Conservation (phyloP, 2,888 invertebrate genomes). For the Amphiduros pacificus region DNA sequence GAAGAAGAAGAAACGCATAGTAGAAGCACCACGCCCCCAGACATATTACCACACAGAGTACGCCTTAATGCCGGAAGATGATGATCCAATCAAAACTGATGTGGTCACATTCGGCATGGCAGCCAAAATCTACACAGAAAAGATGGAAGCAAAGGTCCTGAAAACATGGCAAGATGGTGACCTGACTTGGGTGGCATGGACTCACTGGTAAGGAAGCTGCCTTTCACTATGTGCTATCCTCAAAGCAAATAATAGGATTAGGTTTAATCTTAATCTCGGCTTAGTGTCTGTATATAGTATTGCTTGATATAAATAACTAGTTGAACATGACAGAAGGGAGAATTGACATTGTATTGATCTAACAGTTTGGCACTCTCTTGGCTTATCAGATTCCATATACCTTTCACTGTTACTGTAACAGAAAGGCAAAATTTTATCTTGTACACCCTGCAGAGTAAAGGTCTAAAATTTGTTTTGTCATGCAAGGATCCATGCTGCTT, state of each 20-base stretch:
- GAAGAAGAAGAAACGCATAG: conserved; percentile 46
- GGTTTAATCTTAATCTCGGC: neutral
- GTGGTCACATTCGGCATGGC: conserved; percentile 54
- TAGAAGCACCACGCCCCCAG: conserved; percentile 53
- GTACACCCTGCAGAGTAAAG: no score
- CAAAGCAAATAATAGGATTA: neutral
- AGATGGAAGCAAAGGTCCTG: conserved; percentile 50
- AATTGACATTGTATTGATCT: no score
- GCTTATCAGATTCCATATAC: no score
- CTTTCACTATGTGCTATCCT: no score
- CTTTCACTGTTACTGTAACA: no score
- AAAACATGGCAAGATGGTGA: conserved; percentile 57
- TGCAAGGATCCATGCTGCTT: no score
- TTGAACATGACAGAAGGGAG: no score
- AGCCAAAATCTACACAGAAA: conserved; percentile 55
- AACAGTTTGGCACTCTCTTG: no score
- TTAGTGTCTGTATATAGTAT: neutral
- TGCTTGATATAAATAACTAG: no score
- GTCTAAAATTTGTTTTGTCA: no score
- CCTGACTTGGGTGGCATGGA: conserved; percentile 57
- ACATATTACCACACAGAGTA: conserved; percentile 52
- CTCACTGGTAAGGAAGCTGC: conserved; percentile 46
- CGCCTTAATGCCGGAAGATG: conserved; percentile 49
- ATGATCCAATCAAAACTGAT: conserved; percentile 51
- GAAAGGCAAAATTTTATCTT: no score